Evolutionary conservation across 2,888 invertebrate species (phyloP), one percentile per base, ranked within the genome.

Genomic region (Hydraecia micacea): DNA sequence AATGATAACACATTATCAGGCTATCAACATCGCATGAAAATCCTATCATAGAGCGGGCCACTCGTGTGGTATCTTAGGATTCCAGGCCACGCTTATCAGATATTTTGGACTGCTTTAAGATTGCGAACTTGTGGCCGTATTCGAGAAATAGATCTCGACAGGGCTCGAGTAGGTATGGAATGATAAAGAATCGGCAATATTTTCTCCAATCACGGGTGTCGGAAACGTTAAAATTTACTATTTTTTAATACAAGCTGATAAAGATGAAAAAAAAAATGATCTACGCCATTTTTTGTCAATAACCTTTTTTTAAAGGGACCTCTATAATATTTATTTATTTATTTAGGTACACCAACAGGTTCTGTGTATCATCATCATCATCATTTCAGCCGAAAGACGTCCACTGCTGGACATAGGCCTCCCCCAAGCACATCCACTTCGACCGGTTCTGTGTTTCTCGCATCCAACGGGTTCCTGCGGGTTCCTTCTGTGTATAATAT

Each of bases 1-100:
- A 66, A 11, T 83, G 85, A 85, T 85, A 85, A 86, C 70, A 58
- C 18, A 21, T 58, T 86, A 89, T 89, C 88, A 77, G 69, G 11
- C 68, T 76, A 89, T 87, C 85, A 88, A 81, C 77, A 87, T 87
- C 85, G 65, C 63, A 88, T 89, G 68, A 85, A 86, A 86, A 84
- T 75, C 69, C 75, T 82, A 88, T 89, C 86, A 88, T 13, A 60
- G 75, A 65, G 72, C 60, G 55, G 70, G 55, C 86, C 89, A 89
- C 89, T 89, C 86, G 83, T 66, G 66, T 28, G 36, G 62, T 88
- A 83, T 88, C 88, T 88, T 49, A 80, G 79, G 68, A 87, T 89
- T 86, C 79, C 86, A 88, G 88, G 86, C 36, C 84, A 84, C 21
- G 42, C 65, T 86, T 88, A 87, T 88, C 87, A 49, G 68, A n/a